Base-by-base conservation (phyloP, 1,140 invertebrate genomes). In the Rhynchophorus ferrugineus region DNA sequence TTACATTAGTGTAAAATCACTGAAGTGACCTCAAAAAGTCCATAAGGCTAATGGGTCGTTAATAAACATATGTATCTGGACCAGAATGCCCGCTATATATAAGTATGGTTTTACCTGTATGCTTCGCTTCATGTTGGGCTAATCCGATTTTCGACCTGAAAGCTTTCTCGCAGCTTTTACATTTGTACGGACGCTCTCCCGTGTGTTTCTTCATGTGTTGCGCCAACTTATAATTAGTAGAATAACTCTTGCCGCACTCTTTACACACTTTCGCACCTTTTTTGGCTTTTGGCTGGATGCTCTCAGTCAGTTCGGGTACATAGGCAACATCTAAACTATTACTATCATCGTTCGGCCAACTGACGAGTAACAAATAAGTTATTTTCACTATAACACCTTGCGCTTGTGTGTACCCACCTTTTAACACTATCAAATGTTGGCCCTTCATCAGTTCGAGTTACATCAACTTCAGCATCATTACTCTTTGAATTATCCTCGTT, bases 191-290 rank as follows among this genome's bases (percentile, higher is more conserved):
- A 61, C 85, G 84, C 62, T 87, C 84, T 0, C 84, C 84, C 0
- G 84, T 85, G 57, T 87, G 83, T 54, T 77, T 78, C n/a, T 83
- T 69, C 81, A 86, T 84, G 59, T 88, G 85, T 34, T 84, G 83
- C 54, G 80, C 79, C n/a, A 86, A 63, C 62, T 86, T 80, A 46
- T 80, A 80, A 66, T 79, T 79, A 0, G 78, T 78, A 38, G 74
- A 70, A 60, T 78, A 80, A 9, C 73, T 68, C 61, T 81, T 80
- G 0, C 77, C 78, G 54, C 78, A 81, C 6, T 75, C 72, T 7
- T 65, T 63, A 54, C 78, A 80, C 17, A 75, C 60, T 62, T 79
- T 79, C 1, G 73, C 73, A 0, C 70, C 69, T 69, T 71, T 75
- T 20, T 62, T 65, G 44, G 56, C 67, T 47, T 61, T 62, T 54